These are phyloP conservation scores for Sycophila sp. DNA, from an alignment of 1,140 invertebrate genomes.

Conservation along the genomic window DNA sequence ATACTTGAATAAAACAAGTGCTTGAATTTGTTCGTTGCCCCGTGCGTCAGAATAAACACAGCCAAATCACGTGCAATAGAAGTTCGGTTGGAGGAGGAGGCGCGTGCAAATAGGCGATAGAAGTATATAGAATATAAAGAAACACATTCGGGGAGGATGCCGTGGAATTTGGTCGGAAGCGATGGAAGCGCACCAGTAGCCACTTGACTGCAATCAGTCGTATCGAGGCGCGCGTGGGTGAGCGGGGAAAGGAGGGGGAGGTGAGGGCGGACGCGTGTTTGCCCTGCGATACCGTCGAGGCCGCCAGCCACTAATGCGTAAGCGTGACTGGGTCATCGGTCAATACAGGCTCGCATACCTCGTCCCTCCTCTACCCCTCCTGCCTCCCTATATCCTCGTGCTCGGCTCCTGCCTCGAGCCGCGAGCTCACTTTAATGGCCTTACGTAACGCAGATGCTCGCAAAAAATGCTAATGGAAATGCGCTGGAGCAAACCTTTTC, in stretches of 20 bases:
- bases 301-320: conserved; percentile 40
- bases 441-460: background rate
- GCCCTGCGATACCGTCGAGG: conserved; percentile 7
- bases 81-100: too few species aligned
- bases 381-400: background rate
- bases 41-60: too few species aligned
- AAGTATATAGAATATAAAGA: too few species aligned
- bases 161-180: background rate
- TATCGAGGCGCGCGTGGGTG: too few species aligned
- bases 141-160: too few species aligned
- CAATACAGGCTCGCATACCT: conserved; percentile 22
- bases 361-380: background rate
- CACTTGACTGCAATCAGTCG: conserved; percentile 9
- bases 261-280: too few species aligned
- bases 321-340: conserved; percentile 48
- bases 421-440: background rate
- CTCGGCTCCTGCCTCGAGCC: background rate
- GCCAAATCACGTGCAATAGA: too few species aligned
- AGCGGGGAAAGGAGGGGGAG: too few species aligned
- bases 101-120: too few species aligned
- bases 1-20: too few species aligned
- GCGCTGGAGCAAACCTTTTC: background rate
- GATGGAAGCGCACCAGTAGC: background rate
- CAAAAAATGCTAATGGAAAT: too few species aligned
- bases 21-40: too few species aligned